Base-by-base conservation (phyloP, 1,140 invertebrate species). In the Augochlora pura region DNA sequence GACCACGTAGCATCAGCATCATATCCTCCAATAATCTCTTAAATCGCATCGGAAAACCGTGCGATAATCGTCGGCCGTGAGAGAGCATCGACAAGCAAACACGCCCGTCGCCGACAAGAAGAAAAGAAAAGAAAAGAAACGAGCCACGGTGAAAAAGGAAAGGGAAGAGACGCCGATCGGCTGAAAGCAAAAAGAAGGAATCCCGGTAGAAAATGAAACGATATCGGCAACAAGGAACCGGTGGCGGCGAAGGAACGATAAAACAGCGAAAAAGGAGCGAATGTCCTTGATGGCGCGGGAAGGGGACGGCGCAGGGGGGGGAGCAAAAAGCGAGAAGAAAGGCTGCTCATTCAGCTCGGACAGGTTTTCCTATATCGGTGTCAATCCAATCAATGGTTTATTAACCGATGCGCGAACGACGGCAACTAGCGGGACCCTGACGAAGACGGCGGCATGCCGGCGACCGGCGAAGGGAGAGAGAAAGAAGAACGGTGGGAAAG, bases 381-480 rank as follows among this genome's bases (percentile, higher is more conserved):
- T 90, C 89, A 91, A 91, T 91, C 90, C 89, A 91, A 91, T 91
- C 90, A 91, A 91, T 91, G 89, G 86, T 91, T 91, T 91, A 91
- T 91, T 91, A 91, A 91, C 88, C 87, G 87, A 83, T 85, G 90
- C 85, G 86, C 86, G 89, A 89, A 90, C 86, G 77, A 87, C 80
- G 84, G 80, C 79, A 77, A 64, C 49, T 62, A 69, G 27, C 83
- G 54, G 42, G 42, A 46, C 42, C 42, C 32, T 46, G 42, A 46
- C 49, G 46, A 77, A 66, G 72, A 57, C 8, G 16, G 57, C 25
- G 27, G n/a, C 38, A 38, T 57, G 49, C 81, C 60, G 42, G 25
- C 39, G 27, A 63, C 67, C 16, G 69, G 74, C 27, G 80, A 64
- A 82, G 64, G 83, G 57, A 18, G 3, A 9, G 12, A 12, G 49